Evolutionary conservation across 2,888 invertebrate genomes (phyloP).

Genomic region (Coecobrya sp.): DNA sequence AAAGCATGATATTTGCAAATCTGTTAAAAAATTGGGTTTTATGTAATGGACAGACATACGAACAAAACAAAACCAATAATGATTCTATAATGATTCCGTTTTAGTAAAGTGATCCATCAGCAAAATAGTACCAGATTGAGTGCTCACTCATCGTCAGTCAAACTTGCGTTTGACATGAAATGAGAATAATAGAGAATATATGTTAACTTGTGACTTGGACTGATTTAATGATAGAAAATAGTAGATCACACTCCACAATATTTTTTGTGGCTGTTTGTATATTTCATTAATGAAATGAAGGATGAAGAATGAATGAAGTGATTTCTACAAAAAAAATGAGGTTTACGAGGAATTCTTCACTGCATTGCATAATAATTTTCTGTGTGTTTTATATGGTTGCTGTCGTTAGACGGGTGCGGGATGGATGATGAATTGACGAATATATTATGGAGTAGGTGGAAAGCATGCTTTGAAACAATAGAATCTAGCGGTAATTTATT

Average conservation of each 20-base stretch:
- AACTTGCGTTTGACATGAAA: background rate
- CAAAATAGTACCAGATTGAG: background rate
- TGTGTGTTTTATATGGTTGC: no score
- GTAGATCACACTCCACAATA: background rate
- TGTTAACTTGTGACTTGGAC: conserved; percentile 19
- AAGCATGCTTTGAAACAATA: no score
- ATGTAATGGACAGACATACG: background rate
- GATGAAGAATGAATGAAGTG: conserved; percentile 28
- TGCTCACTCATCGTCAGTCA: background rate
- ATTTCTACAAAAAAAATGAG: background rate
- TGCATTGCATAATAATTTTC: background rate
- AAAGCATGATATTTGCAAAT: no score
- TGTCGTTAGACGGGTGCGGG: no score
- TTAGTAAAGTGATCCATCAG: background rate
- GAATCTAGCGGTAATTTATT: no score
- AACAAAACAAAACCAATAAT: no score
- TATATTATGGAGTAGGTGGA: no score
- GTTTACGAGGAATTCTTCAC: background rate
- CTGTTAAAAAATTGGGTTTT: no score
- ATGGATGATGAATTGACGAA: no score
- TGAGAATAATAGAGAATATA: background rate
- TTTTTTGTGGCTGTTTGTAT: background rate
- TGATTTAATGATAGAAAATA: background rate
- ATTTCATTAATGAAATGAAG: conserved; percentile 47
- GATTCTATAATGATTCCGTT: background rate